These are phyloP conservation scores for Acanthosepion lycidas DNA, from an alignment of 2,888 invertebrate genomes.

Conservation along the genomic window DNA sequence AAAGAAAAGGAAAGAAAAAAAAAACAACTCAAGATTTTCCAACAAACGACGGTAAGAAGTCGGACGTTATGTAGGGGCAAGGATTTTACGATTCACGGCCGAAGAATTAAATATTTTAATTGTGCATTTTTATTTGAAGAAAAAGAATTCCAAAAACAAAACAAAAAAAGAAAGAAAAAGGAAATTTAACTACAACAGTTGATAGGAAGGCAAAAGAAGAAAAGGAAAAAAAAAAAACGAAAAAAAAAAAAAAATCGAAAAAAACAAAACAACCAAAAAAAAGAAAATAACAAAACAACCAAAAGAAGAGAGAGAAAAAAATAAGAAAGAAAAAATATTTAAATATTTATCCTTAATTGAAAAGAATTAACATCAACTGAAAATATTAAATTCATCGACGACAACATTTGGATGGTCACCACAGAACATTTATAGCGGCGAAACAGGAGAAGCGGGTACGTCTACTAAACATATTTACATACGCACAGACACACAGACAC, in stretches of 20 bases:
- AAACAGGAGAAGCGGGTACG: not conserved
- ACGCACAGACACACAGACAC: too few species aligned
- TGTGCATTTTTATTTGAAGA: not conserved
- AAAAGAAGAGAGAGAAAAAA: not conserved
- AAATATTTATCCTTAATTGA: too few species aligned
- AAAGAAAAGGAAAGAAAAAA: too few species aligned
- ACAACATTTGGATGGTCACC: not conserved
- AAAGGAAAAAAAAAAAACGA: not conserved
- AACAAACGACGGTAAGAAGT: not conserved
- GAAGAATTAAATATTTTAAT: not conserved
- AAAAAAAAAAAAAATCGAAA: not conserved
- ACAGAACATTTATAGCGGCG: not conserved
- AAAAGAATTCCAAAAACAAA: not conserved
- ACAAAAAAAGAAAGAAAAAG: not conserved
- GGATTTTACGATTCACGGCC: not conserved
- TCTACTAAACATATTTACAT: not conserved
- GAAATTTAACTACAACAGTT: not conserved
- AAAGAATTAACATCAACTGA: not conserved
- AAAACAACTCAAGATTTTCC: not conserved
- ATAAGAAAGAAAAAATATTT: not conserved
- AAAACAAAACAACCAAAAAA: not conserved
- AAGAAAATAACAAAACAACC: too few species aligned
- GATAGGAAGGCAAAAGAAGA: not conserved
- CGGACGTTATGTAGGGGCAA: not conserved
- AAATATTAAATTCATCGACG: not conserved